These are phyloP conservation scores for Panzeria rudis DNA, from an alignment of 2,888 invertebrate species.

Conservation along the genomic window DNA sequence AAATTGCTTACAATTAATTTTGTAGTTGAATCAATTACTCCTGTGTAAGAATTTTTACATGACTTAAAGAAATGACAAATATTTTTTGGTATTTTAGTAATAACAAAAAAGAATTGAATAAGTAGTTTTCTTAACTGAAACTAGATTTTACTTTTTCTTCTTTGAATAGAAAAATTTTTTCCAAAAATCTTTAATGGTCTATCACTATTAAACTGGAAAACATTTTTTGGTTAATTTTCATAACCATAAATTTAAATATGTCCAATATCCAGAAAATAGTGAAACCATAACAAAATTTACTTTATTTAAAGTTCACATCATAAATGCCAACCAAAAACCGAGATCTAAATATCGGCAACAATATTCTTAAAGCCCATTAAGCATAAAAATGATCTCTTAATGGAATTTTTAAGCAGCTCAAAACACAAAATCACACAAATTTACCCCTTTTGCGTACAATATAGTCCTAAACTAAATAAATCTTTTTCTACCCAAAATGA, in stretches of 20 bases:
- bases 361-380: constrained; percentile 64
- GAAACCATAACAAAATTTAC: constrained; percentile 50
- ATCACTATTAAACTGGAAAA: background rate
- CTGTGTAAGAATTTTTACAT: too few species aligned
- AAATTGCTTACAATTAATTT: too few species aligned
- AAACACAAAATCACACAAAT: constrained; percentile 40
- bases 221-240: background rate
- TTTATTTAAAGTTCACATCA: constrained; percentile 33
- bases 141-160: too few species aligned
- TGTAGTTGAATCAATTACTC: too few species aligned
- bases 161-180: background rate
- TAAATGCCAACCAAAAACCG: constrained; percentile 55
- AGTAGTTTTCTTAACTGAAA: too few species aligned
- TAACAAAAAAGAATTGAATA: too few species aligned
- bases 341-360: constrained; percentile 67
- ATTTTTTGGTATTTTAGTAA: too few species aligned
- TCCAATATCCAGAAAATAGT: background rate
- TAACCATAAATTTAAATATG: constrained; percentile 1
- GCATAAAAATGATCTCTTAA: constrained; percentile 69
- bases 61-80: too few species aligned
- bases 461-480: constrained; percentile 77
- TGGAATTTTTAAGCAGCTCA: constrained; percentile 43
- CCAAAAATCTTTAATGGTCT: background rate
- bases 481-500: constrained; percentile 72
- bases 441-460: constrained; percentile 66